phyloP scores from a whole-genome alignment of 1,140 invertebrate species.

The Nephila pilipes region DNA sequence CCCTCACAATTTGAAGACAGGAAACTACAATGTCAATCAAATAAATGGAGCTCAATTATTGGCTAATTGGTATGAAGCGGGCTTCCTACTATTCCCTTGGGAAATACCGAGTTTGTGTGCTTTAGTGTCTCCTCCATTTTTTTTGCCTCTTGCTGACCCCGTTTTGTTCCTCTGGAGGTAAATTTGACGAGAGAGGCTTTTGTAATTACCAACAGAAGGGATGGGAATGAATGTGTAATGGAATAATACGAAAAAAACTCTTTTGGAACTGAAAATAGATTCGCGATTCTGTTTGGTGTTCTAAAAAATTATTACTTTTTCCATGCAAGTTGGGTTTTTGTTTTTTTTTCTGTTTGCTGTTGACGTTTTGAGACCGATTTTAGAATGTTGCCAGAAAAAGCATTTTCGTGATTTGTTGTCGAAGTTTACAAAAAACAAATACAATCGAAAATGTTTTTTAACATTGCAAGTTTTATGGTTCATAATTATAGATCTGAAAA shows the following conservation, averaged over 20 bases:
- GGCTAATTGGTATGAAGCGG: conserved; percentile 40
- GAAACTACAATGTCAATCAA: not conserved
- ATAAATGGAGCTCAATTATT: not conserved
- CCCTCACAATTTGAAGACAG: conserved; percentile 4
- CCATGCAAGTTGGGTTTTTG: too few relatives aligned
- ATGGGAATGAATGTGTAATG: not conserved
- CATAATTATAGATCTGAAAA: too few relatives aligned
- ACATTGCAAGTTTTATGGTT: too few relatives aligned
- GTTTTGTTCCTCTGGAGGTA: conserved; percentile 21
- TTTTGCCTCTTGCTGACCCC: not conserved
- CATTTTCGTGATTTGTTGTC: too few relatives aligned
- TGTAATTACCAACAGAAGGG: not conserved
- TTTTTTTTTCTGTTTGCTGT: too few relatives aligned
- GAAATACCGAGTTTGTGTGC: not conserved
- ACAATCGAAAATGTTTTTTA: too few relatives aligned
- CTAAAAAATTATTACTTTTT: not conserved
- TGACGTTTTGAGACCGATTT: too few relatives aligned
- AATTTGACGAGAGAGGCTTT: not conserved
- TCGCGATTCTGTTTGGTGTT: not conserved
- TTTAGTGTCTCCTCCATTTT: not conserved
- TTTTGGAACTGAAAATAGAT: conserved; percentile 15
- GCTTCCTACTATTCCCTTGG: conserved; percentile 38
- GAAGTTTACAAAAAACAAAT: too few relatives aligned
- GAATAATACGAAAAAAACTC: not conserved
- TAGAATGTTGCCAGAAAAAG: too few relatives aligned